phyloP scores from a whole-genome alignment of 2,888 invertebrate genomes.

The Chrysotoxum bicinctum region DNA sequence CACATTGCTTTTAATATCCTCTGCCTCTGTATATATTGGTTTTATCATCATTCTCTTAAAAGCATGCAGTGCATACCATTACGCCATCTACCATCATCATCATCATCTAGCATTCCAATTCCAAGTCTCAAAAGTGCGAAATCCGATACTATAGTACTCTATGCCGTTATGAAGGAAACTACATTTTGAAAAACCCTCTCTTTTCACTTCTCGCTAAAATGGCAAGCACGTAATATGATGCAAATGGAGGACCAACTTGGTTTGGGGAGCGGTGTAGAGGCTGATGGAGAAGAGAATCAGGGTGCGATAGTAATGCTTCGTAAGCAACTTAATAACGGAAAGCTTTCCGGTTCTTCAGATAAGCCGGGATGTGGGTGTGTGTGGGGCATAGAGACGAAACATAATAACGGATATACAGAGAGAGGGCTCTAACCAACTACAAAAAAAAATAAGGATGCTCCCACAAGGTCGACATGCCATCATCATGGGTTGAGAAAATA shows the following conservation, averaged over 20 bases:
- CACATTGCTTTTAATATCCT: slow-evolving; percentile 32
- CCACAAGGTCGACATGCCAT: slow-evolving; percentile 58
- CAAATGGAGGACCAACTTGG: slow-evolving; percentile 19
- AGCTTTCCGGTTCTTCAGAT: slow-evolving; percentile 58
- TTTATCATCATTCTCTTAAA: slow-evolving; percentile 38
- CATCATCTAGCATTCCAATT: slow-evolving; percentile 28
- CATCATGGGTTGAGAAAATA: slow-evolving; percentile 34
- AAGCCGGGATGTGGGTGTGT: neutral
- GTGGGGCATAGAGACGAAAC: slow-evolving; percentile 2
- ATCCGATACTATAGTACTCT: slow-evolving; percentile 50
- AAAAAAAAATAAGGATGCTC: slow-evolving; percentile 42
- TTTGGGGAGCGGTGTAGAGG: neutral
- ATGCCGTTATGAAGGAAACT: slow-evolving; percentile 50
- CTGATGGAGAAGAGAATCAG: neutral
- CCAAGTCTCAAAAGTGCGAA: slow-evolving; percentile 63
- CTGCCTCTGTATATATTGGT: slow-evolving; percentile 16
- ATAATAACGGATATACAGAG: slow-evolving; percentile 36
- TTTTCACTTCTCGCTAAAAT: slow-evolving; percentile 23
- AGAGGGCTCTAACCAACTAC: neutral
- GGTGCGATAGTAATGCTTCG: slow-evolving; percentile 61
- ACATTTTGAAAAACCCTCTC: slow-evolving; percentile 30
- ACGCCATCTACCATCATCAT: slow-evolving; percentile 8
- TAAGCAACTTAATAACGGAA: slow-evolving; percentile 69
- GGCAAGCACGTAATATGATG: slow-evolving; percentile 45
- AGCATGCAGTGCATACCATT: slow-evolving; percentile 48